phyloP scores from a whole-genome alignment of 2,797 vertebrate species.

The Acestrorhynchus altus region DNA sequence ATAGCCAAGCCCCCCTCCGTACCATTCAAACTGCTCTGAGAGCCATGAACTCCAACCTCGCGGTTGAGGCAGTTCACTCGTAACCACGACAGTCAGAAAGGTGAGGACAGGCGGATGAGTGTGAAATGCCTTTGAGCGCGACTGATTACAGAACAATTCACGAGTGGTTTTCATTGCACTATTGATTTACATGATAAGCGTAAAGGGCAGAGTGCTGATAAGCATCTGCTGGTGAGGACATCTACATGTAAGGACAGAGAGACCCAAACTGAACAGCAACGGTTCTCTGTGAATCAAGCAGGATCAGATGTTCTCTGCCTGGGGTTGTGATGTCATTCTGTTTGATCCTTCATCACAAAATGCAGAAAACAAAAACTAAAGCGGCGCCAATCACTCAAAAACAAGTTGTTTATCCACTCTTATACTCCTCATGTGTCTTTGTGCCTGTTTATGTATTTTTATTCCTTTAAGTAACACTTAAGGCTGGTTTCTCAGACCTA shows the following conservation, averaged over 20 bases:
- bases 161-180: constrained; percentile 18
- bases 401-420: constrained; percentile 4
- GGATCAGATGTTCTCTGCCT: neutral
- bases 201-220: neutral
- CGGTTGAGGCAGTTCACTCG: neutral
- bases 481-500: too few relatives aligned
- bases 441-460: constrained; percentile 9
- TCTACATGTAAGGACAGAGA: neutral
- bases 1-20: constrained; percentile 9
- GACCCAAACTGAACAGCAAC: neutral
- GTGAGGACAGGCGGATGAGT: neutral
- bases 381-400: neutral
- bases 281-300: neutral
- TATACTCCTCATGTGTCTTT: constrained; percentile 5
- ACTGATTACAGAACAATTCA: constrained; percentile 18
- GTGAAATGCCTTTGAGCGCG: constrained; percentile 3
- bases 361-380: neutral
- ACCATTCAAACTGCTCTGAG: constrained; percentile 21
- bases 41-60: neutral
- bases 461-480: constrained; percentile 19
- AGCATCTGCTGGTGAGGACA: constrained; percentile 13
- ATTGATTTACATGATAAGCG: constrained; percentile 17
- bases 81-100: neutral
- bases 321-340: neutral
- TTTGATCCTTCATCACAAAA: neutral